Evolutionary conservation across 2,113 vertebrate genomes (phyloP).

Genomic region (Heteronetta atricapilla): DNA sequence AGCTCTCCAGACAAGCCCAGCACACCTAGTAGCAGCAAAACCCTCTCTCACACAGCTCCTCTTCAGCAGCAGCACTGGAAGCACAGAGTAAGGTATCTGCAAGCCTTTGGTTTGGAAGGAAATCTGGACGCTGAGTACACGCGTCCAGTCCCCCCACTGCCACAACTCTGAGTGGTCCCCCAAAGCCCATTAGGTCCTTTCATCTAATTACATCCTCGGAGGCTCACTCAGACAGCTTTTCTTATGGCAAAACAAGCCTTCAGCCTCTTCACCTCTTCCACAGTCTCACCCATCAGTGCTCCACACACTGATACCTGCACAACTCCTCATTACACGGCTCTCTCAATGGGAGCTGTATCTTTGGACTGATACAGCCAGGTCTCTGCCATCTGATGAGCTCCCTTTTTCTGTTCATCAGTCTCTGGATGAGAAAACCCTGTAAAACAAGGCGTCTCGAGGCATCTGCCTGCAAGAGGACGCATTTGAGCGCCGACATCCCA

Average conservation of each 20-base stretch:
- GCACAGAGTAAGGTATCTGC: not conserved
- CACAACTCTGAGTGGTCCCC: not conserved
- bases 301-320: not conserved
- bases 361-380: not conserved
- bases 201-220: not conserved
- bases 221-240: not conserved
- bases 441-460: not conserved
- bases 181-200: not conserved
- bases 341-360: not conserved
- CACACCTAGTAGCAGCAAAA: not conserved
- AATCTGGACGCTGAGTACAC: not conserved
- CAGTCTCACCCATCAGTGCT: not conserved
- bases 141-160: not conserved
- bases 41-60: not conserved
- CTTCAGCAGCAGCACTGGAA: not conserved
- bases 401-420: not conserved
- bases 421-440: not conserved
- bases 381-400: not conserved
- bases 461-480: not conserved
- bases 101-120: not conserved
- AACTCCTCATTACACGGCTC: not conserved
- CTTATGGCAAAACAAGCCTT: not conserved
- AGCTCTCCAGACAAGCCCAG: not conserved
- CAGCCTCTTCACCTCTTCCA: not conserved
- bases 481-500: not conserved